phyloP scores from a whole-genome alignment of 1,140 invertebrate species.

The Macrotrachela quadricornifera region DNA sequence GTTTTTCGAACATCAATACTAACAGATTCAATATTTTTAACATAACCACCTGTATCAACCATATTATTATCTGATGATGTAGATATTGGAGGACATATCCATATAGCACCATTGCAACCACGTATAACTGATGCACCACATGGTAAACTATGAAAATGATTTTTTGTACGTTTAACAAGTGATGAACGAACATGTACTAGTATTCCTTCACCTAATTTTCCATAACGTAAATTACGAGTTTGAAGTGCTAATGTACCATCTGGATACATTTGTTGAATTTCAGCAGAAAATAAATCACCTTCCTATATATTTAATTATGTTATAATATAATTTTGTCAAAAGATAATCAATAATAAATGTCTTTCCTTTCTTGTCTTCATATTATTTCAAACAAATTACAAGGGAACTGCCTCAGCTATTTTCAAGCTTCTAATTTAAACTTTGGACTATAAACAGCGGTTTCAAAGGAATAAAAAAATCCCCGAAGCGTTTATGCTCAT shows the following conservation, averaged over 20 bases:
- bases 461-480: no score
- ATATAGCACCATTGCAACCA: constrained; percentile 87
- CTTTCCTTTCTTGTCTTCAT: constrained; percentile 51
- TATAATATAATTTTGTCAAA: background rate
- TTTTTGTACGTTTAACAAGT: constrained; percentile 76
- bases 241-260: constrained; percentile 80
- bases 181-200: constrained; percentile 73
- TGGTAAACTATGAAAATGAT: constrained; percentile 77
- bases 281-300: constrained; percentile 32
- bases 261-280: constrained; percentile 72
- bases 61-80: constrained; percentile 49
- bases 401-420: no score
- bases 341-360: background rate
- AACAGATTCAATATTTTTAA: background rate
- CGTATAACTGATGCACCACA: constrained; percentile 74
- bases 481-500: no score
- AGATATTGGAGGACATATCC: constrained; percentile 63
- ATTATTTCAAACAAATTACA: constrained; percentile 68
- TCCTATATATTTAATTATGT: background rate
- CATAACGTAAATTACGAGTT: constrained; percentile 86
- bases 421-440: no score
- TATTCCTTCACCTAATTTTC: constrained; percentile 68
- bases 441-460: no score
- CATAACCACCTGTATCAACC: constrained; percentile 22
- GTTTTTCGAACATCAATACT: constrained; percentile 43